These are phyloP conservation scores for Phocoena sinus DNA, from an alignment of 2,113 vertebrate genomes.

Conservation along the genomic window DNA sequence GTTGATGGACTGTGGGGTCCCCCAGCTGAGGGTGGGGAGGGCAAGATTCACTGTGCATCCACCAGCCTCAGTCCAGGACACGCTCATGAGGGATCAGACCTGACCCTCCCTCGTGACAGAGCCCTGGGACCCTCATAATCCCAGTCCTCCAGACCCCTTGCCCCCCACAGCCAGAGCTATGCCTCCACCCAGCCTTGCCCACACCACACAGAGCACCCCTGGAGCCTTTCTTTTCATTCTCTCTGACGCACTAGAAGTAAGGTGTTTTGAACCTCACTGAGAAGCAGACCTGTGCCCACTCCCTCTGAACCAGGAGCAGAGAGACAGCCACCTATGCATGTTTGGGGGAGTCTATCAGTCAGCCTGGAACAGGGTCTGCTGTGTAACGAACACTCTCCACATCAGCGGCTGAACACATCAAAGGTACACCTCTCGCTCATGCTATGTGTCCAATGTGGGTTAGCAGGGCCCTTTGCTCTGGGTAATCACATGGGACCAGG, in stretches of 20 bases:
- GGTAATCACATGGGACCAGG: neutral
- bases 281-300: neutral
- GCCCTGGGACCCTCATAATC: neutral
- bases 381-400: no score
- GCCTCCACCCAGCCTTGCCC: no score
- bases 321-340: neutral
- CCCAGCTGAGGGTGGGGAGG: neutral
- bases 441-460: accelerated
- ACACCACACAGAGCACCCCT: neutral
- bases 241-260: neutral
- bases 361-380: neutral
- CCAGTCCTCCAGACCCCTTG: neutral
- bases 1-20: no score
- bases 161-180: neutral
- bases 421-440: neutral
- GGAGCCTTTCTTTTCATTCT: neutral
- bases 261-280: no score
- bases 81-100: neutral
- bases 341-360: neutral
- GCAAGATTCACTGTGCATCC: neutral
- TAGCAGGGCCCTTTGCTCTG: neutral
- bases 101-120: accelerated
- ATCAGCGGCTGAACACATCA: neutral
- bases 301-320: neutral
- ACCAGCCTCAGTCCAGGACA: neutral